Percentiles rank a stretch among this genome's conserved stretches.
Conservation (phyloP, 2,113 vertebrate genomes). For the Pelodiscus sinensis region DNA sequence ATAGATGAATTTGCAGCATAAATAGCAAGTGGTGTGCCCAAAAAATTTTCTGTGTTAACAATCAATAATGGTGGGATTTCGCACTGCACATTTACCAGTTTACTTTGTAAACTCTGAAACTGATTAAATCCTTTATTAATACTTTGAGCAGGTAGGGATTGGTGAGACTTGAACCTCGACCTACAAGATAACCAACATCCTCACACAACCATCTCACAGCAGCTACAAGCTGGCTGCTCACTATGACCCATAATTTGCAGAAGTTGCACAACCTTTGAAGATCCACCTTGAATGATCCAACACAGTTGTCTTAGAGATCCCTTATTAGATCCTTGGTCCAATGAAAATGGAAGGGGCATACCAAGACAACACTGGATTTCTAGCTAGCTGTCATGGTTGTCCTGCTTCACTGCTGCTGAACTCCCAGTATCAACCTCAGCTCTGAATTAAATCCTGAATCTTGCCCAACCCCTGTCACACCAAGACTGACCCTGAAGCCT, state of each 20-base stretch:
- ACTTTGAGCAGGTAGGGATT: neutral
- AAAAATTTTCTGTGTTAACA: accelerated
- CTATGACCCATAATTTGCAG: neutral
- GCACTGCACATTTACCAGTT: neutral
- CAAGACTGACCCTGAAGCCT: no score
- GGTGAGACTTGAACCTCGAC: neutral
- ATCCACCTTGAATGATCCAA: neutral
- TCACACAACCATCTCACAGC: neutral
- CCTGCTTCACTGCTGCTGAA: no score
- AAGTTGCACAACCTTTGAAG: neutral
- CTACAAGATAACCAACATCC: neutral
- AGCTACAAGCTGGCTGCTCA: neutral
- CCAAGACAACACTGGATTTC: neutral
- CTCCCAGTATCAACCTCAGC: no score
- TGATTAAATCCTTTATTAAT: accelerated
- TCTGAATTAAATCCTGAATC: no score
- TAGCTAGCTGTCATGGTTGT: neutral
- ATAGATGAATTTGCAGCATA: neutral
- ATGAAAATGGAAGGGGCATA: neutral
- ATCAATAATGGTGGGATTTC: neutral
- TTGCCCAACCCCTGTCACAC: no score
- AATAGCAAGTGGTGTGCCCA: neutral
- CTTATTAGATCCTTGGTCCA: neutral
- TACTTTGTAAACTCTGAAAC: neutral
- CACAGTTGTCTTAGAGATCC: neutral